Evolutionary conservation across 1,140 invertebrate species (phyloP), one percentile per base, ranked within the genome.

Genomic region (Hycleus cichorii): DNA sequence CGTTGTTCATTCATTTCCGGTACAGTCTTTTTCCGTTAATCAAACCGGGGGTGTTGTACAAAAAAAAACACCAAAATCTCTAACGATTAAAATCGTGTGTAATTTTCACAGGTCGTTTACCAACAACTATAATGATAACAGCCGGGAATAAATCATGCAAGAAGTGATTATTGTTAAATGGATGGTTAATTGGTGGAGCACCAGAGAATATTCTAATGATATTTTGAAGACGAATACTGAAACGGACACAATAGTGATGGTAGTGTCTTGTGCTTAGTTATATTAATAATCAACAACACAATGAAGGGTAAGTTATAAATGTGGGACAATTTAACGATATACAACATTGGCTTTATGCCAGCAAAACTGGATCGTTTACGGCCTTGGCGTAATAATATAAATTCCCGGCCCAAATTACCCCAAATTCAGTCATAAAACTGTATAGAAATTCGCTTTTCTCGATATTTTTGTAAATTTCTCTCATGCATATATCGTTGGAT

Each of bases 131-230:
- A 32, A 7, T 5, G 32, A 32, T 32, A 32, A 32, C 32, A 7
- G 32, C 32, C 7, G 4, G 32, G 52, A 52, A 58, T 58, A 58
- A 53, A 58, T 58, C 49, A 58, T 58, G 57, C 57, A 48, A 12
- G 39, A 27, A 43, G 57, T 53, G 49, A 58, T 58, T 58, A 58
- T 44, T 8, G 57, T 27, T 51, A 58, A 18, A 58, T 58, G 57
- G 57, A 46, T 50, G 57, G 49, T 58, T 58, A 58, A 58, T 58
- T 58, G 52, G 39, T 47, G 45, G 10, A 12, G 39, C 51, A 32
- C 51, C 12, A 25, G 48, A 11, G 32, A 32, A 32, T 32, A 32
- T 5, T 32, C 7, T 7, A 7, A 32, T 32, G 32, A 32, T 25
- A 25, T 39, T 27, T 39, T 25, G 39, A 39, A 50, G 49, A n/a